Evolutionary conservation across 2,888 invertebrate species (phyloP), one percentile per base, ranked within the genome.

Genomic region (Campoletis raptor): DNA sequence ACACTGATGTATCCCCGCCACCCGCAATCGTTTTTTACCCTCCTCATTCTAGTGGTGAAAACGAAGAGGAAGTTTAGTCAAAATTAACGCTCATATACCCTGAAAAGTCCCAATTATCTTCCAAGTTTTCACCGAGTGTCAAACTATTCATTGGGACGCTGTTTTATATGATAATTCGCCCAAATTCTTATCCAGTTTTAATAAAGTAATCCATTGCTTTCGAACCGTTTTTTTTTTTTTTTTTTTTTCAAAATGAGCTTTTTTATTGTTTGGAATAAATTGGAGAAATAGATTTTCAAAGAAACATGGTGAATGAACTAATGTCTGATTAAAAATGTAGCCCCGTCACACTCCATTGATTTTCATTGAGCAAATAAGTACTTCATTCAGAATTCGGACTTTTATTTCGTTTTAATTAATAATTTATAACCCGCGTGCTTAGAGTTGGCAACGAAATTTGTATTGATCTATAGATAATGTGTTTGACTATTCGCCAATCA

Each of bases 1-100:
- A 54, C 52, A 66, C 42, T 64, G 54, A 67, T 54, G 61, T 57
- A 6, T 30, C 21, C 15, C 57, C 37, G 18, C 40, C 36, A 5
- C 42, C 36, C 61, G 9, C 24, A 3, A 10, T 64, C 42, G 15
- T 66, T 78, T 78, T 67, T 66, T 66, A 36, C 42, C 24, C 9
- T 66, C 21, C 24, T 66, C 37, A 12, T 52, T 77, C 67, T 40
- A 21, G 18, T n/a, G 61, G 30, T 37, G 21, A 36, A 72, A 72
- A 72, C n/a, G n/a, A 52, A 24, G 15, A 37, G 30, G 1, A 12
- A 67, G 37, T 67, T 40, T 40, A 2, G 48, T 48, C 1, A 48
- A 48, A 48, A 48, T 48, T 48, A 48, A 48, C 0, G n/a, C 18
- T 48, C n/a, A 48, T 48, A 48, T 48, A 48, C n/a, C 18, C 48